A percentile compares a stretch with the other conserved stretches of the same genome.
Conservation (phyloP, 1,140 invertebrate species). For the Goniozus legneri region DNA sequence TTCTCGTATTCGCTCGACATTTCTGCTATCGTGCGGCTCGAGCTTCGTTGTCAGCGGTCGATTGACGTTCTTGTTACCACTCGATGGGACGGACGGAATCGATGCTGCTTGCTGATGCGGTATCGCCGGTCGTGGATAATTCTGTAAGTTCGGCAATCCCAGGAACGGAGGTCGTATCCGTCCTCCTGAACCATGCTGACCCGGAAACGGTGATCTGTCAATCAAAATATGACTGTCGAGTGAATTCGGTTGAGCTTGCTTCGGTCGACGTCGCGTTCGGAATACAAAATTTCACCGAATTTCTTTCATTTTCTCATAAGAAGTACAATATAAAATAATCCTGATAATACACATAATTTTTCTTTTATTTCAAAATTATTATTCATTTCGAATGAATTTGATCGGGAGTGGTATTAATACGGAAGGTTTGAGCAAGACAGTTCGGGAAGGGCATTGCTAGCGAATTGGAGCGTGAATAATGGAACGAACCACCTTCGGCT, state of each 20-base stretch:
- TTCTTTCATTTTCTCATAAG: too few species aligned
- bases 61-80: constrained; percentile 9
- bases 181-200: constrained; percentile 32
- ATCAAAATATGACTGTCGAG: too few species aligned
- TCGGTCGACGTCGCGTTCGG: too few species aligned
- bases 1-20: not conserved
- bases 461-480: constrained; percentile 23
- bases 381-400: too few species aligned
- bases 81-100: constrained; percentile 11
- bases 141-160: constrained; percentile 33
- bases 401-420: too few species aligned
- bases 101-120: constrained; percentile 19
- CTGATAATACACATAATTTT: too few species aligned
- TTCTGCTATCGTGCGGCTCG: constrained; percentile 20
- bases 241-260: too few species aligned
- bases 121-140: constrained; percentile 26
- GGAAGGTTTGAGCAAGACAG: too few species aligned
- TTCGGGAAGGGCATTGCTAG: constrained; percentile 4
- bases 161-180: constrained; percentile 39
- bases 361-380: too few species aligned
- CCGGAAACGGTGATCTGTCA: constrained; percentile 33
- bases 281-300: too few species aligned
- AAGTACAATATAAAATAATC: too few species aligned
- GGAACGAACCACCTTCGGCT: constrained; percentile 10
- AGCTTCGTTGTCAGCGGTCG: constrained; percentile 36